phyloP scores from a whole-genome alignment of 1,140 invertebrate species.

The Tigriopus japonicus region DNA sequence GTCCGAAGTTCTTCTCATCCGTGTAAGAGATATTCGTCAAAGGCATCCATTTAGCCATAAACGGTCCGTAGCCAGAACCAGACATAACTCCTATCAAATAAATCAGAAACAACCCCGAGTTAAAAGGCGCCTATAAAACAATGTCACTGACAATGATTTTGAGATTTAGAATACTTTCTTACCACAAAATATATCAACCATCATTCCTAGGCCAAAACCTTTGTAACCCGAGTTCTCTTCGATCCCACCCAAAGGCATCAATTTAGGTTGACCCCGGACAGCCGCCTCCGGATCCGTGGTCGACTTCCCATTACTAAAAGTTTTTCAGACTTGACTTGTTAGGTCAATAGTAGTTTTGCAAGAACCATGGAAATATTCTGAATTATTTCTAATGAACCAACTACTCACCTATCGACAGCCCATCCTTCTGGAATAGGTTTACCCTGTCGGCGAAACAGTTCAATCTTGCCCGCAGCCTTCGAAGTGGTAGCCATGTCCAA shows the following conservation, averaged over 20 bases:
- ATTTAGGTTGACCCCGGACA: slow-evolving; percentile 34
- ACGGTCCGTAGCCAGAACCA: slow-evolving; percentile 24
- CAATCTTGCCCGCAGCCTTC: slow-evolving; percentile 63
- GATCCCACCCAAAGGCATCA: slow-evolving; percentile 63
- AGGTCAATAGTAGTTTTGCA: too few relatives aligned
- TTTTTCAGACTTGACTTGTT: too few relatives aligned
- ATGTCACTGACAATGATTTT: too few relatives aligned
- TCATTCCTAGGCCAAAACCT: slow-evolving; percentile 62
- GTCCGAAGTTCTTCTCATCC: slow-evolving; percentile 42
- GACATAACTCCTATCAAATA: slow-evolving; percentile 33
- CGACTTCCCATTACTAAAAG: too few relatives aligned
- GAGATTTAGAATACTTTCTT: too few relatives aligned
- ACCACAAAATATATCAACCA: slow-evolving; percentile 68
- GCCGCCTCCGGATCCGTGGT: slow-evolving; percentile 37
- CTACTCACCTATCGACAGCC: too few relatives aligned
- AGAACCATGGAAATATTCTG: too few relatives aligned
- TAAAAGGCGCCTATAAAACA: too few relatives aligned
- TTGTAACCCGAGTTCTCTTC: slow-evolving; percentile 68
- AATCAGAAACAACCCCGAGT: too few relatives aligned
- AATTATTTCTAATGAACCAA: too few relatives aligned
- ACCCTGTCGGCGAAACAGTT: slow-evolving; percentile 49
- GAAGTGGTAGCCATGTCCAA: slow-evolving; percentile 86
- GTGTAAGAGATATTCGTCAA: too few relatives aligned
- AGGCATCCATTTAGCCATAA: too few relatives aligned
- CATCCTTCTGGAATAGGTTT: slow-evolving; percentile 21